Base-by-base conservation (phyloP, 2,797 vertebrate species). In the Crenichthys baileyi region DNA sequence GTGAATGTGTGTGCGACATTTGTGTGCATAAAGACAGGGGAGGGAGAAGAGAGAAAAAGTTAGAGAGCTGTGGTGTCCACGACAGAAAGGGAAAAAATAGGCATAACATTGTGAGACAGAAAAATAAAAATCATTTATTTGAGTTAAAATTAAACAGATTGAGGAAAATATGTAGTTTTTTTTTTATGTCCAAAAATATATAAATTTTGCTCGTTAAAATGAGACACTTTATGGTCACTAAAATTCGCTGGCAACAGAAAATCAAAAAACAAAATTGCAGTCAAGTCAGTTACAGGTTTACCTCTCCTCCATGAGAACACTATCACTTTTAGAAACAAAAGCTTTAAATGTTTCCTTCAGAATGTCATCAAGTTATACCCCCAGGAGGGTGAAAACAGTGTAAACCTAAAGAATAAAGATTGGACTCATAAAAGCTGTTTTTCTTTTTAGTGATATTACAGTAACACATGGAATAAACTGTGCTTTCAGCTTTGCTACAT, bases 1-100 rank as follows among this genome's bases (percentile, higher is more conserved):
- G 90, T 77, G 79, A 81, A 79, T 31, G 85, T 79, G 79, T 81
- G 83, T 79, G 75, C 51, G 50, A 65, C 71, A 75, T 70, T 36
- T 86, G 84, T 79, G 78, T 74, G 82, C 31, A 78, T 72, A 80
- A 72, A 63, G 13, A 79, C n/a, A 73, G 22, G 39, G 13, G 73
- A 56, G 24, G 50, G 60, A 74, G 50, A 13, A 77, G 46, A 58
- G 13, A 41, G 1, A 26, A 77, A n/a, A 58, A 82, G 79, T 75
- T 79, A 46, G n/a, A 79, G 44, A 74, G 60, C 51, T 48, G 11
- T 12, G 44, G 20, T 24, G 46, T 76, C 73, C 16, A 75, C 12
- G 0, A 51, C n/a, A 0, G 18, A 44, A 46, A 63, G 9, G 11
- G 7, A 58, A 60, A 61, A 18, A 77, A 44, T 22, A 46, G 77